Conservation (phyloP, 2,113 vertebrate species). For the Chionis minor region DNA sequence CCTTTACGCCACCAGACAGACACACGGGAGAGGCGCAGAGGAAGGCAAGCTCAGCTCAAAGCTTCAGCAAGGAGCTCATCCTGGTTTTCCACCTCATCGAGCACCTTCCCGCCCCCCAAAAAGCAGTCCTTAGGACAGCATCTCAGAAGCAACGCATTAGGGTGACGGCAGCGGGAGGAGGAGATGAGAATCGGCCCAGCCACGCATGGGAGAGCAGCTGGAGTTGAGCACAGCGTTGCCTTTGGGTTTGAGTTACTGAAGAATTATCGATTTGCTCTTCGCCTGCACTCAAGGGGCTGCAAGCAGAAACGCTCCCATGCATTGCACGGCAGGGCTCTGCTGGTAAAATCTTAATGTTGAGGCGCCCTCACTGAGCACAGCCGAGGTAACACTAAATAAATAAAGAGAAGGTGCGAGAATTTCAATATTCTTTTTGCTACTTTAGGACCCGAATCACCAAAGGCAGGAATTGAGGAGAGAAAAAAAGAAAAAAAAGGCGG, state of each 20-base stretch:
- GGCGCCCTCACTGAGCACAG: neutral
- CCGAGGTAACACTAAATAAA: neutral
- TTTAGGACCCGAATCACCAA: neutral
- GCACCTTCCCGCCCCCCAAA: neutral
- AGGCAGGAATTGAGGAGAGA: neutral
- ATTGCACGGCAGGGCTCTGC: neutral
- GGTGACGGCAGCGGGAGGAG: neutral
- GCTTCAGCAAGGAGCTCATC: neutral
- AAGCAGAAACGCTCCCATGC: neutral
- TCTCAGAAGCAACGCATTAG: neutral
- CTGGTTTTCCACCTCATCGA: neutral
- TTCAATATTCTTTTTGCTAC: neutral
- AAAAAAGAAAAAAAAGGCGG: neutral
- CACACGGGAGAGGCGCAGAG: accelerated
- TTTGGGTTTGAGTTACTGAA: neutral
- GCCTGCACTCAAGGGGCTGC: neutral
- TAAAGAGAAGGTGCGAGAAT: neutral
- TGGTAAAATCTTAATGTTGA: neutral
- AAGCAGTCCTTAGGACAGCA: neutral
- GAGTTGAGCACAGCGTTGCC: neutral
- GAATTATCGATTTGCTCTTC: neutral
- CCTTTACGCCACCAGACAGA: neutral
- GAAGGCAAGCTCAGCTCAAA: neutral
- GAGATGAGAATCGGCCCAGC: neutral
- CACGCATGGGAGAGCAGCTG: neutral